These are phyloP conservation scores for Vireo altiloquus DNA, from an alignment of 2,113 vertebrate genomes.

Conservation along the genomic window DNA sequence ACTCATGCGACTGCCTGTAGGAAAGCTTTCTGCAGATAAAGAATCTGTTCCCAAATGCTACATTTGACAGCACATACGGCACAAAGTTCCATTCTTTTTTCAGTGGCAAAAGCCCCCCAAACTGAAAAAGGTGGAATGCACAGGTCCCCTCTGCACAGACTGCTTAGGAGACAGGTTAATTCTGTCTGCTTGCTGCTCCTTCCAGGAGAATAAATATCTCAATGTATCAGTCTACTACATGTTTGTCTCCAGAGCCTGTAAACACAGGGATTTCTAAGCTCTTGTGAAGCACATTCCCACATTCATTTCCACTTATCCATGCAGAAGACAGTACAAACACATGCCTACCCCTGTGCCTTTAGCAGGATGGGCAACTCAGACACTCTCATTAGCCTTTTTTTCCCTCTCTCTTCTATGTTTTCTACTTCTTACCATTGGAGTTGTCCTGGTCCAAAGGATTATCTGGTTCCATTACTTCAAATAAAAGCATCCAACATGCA, in stretches of 20 bases:
- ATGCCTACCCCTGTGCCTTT: constrained; percentile 30
- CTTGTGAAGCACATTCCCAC: constrained; percentile 37
- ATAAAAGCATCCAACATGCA: constrained; percentile 67
- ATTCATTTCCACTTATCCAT: constrained; percentile 16
- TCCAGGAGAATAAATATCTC: neutral
- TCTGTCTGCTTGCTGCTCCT: neutral
- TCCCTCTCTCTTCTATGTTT: constrained; percentile 41
- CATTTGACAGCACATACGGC: constrained; percentile 41
- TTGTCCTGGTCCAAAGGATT: constrained; percentile 72
- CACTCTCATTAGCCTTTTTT: constrained; percentile 11
- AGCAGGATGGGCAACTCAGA: constrained; percentile 47
- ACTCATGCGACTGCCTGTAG: constrained; percentile 53
- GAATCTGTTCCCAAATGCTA: constrained; percentile 36
- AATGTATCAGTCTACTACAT: neutral
- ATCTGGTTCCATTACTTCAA: constrained; percentile 78
- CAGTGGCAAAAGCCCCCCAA: constrained; percentile 10
- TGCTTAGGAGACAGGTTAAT: neutral
- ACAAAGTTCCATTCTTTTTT: constrained; percentile 56
- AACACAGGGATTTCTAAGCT: constrained; percentile 34
- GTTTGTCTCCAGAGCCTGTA: constrained; percentile 4
- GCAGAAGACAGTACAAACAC: constrained; percentile 28
- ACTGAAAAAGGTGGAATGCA: neutral
- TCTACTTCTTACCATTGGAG: constrained; percentile 78
- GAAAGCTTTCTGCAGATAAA: constrained; percentile 55
- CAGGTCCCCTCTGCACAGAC: neutral